Evolutionary conservation across 2,888 invertebrate genomes (phyloP).

Genomic region (Podotricha telesiphe): DNA sequence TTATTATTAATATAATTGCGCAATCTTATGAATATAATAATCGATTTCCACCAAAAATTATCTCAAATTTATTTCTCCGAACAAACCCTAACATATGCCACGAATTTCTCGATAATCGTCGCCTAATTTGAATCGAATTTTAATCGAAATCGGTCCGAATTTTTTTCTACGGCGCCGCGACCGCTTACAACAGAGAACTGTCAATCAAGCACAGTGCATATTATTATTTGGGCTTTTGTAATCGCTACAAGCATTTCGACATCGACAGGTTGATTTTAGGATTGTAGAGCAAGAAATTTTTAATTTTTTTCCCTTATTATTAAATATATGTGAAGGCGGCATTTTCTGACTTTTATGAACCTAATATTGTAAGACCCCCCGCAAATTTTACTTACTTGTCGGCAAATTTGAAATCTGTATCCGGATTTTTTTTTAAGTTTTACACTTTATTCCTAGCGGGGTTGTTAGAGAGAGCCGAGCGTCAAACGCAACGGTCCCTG

Average conservation of each 20-base stretch:
- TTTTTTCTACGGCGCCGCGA: constrained; percentile 59
- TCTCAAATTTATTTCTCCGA: constrained; percentile 30
- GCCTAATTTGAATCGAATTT: constrained; percentile 70
- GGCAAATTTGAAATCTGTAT: not conserved
- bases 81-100: constrained; percentile 73
- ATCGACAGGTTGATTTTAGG: constrained; percentile 58
- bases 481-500: not conserved
- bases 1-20: not conserved
- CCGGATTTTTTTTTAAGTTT: not conserved
- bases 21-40: constrained; percentile 10
- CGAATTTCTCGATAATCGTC: constrained; percentile 77
- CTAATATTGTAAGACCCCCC: constrained; percentile 9
- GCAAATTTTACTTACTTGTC: not conserved
- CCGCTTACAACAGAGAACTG: constrained; percentile 60
- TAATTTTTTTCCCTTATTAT: constrained; percentile 37
- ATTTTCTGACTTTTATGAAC: constrained; percentile 9
- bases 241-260: constrained; percentile 57
- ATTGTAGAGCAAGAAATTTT: constrained; percentile 46
- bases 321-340: constrained; percentile 29
- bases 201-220: constrained; percentile 75
- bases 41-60: constrained; percentile 25
- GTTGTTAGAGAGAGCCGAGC: not conserved
- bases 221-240: constrained; percentile 71
- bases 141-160: constrained; percentile 55
- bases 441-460: not conserved